A percentile compares a stretch with the other conserved stretches of the same genome.
phyloP scores from a whole-genome alignment of 2,888 invertebrate species.

The Volucella inflata region DNA sequence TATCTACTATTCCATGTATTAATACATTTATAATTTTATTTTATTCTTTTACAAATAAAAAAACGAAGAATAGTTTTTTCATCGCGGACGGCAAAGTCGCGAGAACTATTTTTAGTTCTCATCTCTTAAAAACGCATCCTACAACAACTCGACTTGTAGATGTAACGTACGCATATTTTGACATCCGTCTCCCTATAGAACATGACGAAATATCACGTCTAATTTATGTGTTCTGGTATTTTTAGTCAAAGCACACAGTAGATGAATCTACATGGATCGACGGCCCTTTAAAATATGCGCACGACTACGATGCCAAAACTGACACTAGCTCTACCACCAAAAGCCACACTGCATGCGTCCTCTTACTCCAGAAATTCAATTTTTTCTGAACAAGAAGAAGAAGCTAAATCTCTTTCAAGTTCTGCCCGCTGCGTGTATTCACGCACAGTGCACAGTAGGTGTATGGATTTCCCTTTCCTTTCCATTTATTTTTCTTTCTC shows the following conservation, averaged over 20 bases:
- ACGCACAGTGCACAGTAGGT: slow-evolving; percentile 53
- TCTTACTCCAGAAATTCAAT: slow-evolving; percentile 23
- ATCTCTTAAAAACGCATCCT: slow-evolving; percentile 40
- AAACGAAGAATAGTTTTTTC: slow-evolving; percentile 23
- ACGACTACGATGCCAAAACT: slow-evolving; percentile 27
- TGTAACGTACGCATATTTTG: slow-evolving; percentile 69
- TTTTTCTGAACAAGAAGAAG: too few relatives aligned
- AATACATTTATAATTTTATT: slow-evolving; percentile 1
- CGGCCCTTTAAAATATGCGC: slow-evolving; percentile 68
- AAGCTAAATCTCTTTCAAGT: slow-evolving; percentile 60
- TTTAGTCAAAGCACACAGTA: slow-evolving; percentile 68
- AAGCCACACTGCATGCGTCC: slow-evolving; percentile 33
- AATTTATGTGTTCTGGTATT: slow-evolving; percentile 72
- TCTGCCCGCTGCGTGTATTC: slow-evolving; percentile 40
- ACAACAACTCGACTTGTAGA: neutral
- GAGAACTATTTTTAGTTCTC: slow-evolving; percentile 64
- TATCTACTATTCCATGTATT: neutral
- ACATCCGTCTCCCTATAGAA: slow-evolving; percentile 72
- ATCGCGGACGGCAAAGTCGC: slow-evolving; percentile 65
- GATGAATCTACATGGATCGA: slow-evolving; percentile 59
- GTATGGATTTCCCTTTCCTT: slow-evolving; percentile 46
- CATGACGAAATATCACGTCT: slow-evolving; percentile 74
- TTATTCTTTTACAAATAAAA: slow-evolving; percentile 52
- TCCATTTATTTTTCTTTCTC: slow-evolving; percentile 71
- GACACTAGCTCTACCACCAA: neutral